Conservation (phyloP, 2,888 invertebrate species). For the Coremacera marginata region DNA sequence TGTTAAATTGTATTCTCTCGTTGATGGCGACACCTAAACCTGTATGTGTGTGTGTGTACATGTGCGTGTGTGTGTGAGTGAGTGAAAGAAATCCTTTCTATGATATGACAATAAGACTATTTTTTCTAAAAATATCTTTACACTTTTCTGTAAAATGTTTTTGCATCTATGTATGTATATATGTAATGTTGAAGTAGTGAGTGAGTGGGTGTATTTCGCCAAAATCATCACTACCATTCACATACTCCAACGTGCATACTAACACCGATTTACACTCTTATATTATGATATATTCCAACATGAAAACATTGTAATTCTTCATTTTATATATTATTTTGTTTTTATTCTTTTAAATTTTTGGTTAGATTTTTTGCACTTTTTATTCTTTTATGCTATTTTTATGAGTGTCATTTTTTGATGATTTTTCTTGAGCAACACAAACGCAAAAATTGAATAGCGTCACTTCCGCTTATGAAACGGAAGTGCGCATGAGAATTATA, state of each 20-base stretch:
- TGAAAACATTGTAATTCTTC: conserved; percentile 21
- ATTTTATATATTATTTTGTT: background rate
- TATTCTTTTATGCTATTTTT: conserved; percentile 8
- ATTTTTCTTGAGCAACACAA: conserved; percentile 18
- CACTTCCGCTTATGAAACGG: conserved; percentile 27
- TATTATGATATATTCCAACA: background rate
- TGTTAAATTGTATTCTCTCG: conserved; percentile 15
- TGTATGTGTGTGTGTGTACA: background rate
- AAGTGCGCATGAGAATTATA: conserved; percentile 27
- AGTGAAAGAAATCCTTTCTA: conserved; percentile 22
- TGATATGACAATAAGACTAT: conserved; percentile 25
- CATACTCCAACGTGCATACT: background rate
- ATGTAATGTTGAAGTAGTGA: conserved; percentile 23
- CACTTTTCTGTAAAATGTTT: background rate
- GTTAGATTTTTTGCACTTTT: background rate
- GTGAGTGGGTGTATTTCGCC: background rate
- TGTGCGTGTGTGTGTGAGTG: background rate
- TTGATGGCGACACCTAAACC: background rate
- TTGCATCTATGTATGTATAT: conserved; percentile 1
- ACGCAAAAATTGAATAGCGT: conserved; percentile 14
- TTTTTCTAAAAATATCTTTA: conserved; percentile 11
- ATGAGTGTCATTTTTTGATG: conserved; percentile 25
- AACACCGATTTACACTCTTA: background rate
- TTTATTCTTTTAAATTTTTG: background rate
- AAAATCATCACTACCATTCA: background rate